These are phyloP conservation scores for Scaptomyza parva DNA, from an alignment of 2,888 invertebrate genomes.

Conservation along the genomic window DNA sequence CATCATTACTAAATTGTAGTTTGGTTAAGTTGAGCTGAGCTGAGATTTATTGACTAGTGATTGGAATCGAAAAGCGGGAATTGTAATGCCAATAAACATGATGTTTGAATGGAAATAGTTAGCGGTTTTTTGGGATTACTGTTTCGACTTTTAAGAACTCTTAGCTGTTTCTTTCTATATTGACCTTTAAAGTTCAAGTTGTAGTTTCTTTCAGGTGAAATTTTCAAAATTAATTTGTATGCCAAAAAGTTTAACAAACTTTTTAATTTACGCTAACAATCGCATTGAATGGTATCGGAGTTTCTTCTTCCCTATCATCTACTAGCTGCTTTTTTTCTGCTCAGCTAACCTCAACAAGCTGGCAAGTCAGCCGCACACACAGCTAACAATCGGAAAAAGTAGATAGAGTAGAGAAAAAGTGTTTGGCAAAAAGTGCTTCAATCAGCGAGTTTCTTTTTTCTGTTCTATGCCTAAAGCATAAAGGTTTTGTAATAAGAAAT, in stretches of 20 bases:
- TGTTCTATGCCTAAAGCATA: background rate
- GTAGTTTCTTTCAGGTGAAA: conserved; percentile 41
- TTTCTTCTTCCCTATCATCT: conserved; percentile 42
- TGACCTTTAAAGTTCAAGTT: too few species aligned
- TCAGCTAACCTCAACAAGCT: conserved; percentile 62
- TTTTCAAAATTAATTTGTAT: conserved; percentile 63
- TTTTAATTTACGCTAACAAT: conserved; percentile 67
- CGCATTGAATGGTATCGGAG: conserved; percentile 56
- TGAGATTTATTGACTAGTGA: conserved; percentile 16
- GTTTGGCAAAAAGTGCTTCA: conserved; percentile 62
- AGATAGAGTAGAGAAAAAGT: conserved; percentile 36
- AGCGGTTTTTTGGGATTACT: background rate
- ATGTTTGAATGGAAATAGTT: background rate
- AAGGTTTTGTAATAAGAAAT: too few species aligned
- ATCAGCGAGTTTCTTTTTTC: conserved; percentile 60
- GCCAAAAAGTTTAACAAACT: conserved; percentile 63
- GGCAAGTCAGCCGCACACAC: conserved; percentile 56
- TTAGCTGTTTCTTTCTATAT: too few species aligned
- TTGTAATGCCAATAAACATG: background rate
- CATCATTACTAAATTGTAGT: conserved; percentile 8
- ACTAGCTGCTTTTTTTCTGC: conserved; percentile 20
- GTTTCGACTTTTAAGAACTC: too few species aligned
- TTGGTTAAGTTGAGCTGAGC: background rate
- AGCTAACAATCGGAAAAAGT: conserved; percentile 15
- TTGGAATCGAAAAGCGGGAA: too few species aligned